Conservation (phyloP, 35 echinoderm and acorn worm genomes). For the Antedon bifida region DNA sequence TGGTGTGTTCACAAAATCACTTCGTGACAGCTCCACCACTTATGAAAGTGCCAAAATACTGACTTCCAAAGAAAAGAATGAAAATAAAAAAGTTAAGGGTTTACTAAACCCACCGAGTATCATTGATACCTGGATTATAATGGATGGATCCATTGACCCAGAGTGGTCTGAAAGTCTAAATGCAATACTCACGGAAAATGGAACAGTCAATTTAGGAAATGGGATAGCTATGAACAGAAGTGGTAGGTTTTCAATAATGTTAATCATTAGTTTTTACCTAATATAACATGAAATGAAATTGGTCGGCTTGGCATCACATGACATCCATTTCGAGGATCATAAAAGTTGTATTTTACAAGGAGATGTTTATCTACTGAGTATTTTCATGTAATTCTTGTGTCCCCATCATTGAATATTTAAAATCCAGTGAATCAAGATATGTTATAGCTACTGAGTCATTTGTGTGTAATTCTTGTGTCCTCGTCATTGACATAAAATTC, state of each 20-base stretch:
- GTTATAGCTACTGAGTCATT: too few relatives aligned
- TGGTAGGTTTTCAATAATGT: neutral
- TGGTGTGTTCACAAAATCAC: slow-evolving; percentile 40
- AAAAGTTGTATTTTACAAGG: too few relatives aligned
- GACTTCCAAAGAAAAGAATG: slow-evolving; percentile 46
- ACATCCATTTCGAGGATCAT: too few relatives aligned
- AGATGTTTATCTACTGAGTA: too few relatives aligned
- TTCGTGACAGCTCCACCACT: slow-evolving; percentile 22
- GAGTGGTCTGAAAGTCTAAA: slow-evolving; percentile 30
- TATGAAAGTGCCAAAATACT: slow-evolving; percentile 31
- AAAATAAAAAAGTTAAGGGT: slow-evolving; percentile 35
- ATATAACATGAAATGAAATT: too few relatives aligned
- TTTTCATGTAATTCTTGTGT: too few relatives aligned
- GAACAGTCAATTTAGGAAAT: neutral
- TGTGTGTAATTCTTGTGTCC: too few relatives aligned
- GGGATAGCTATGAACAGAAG: slow-evolving; percentile 3
- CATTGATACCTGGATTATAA: slow-evolving; percentile 67
- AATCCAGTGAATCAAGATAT: too few relatives aligned
- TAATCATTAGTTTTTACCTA: too few relatives aligned
- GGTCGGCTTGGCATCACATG: too few relatives aligned
- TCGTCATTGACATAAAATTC: too few relatives aligned
- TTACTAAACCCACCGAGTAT: slow-evolving; percentile 67
- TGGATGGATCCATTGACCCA: slow-evolving; percentile 44
- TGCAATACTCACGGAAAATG: slow-evolving; percentile 5
- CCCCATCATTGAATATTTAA: too few relatives aligned